phyloP scores from a whole-genome alignment of 2,888 invertebrate genomes.

The Dryobotodes eremita region DNA sequence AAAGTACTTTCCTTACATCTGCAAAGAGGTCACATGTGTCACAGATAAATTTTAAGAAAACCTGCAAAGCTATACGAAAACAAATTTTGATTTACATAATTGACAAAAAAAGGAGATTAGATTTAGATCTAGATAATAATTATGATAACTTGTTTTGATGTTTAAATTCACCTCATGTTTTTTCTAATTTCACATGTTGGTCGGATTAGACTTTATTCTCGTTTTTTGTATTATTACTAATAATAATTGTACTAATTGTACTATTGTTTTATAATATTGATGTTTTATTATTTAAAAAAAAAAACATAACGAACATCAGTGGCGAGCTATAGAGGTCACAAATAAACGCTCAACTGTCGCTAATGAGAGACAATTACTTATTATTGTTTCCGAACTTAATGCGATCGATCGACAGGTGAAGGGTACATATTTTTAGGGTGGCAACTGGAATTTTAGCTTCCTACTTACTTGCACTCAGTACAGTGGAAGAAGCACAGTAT shows the following conservation, averaged over 20 bases:
- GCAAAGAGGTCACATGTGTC: slow-evolving; percentile 14
- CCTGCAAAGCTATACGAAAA: background rate
- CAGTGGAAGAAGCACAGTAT: background rate
- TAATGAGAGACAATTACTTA: too few species aligned
- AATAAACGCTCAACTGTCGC: too few species aligned
- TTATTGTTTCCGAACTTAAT: too few species aligned
- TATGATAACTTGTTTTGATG: background rate
- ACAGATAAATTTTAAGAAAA: background rate
- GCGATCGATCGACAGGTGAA: too few species aligned
- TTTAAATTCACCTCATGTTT: background rate
- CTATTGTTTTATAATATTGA: too few species aligned
- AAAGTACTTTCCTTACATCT: slow-evolving; percentile 55
- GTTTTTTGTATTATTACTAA: too few species aligned
- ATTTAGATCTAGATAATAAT: background rate
- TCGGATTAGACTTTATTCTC: too few species aligned
- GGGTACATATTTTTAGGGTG: background rate
- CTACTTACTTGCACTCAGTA: slow-evolving; percentile 30
- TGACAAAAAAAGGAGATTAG: background rate
- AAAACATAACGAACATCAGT: too few species aligned
- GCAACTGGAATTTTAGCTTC: background rate
- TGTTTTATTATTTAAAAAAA: too few species aligned
- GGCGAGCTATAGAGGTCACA: too few species aligned
- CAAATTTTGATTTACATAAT: background rate
- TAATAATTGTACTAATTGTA: too few species aligned
- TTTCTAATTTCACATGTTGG: background rate